Evolutionary conservation across 2,888 invertebrate species (phyloP), one percentile per base, ranked within the genome.

Genomic region (Ceramica pisi): DNA sequence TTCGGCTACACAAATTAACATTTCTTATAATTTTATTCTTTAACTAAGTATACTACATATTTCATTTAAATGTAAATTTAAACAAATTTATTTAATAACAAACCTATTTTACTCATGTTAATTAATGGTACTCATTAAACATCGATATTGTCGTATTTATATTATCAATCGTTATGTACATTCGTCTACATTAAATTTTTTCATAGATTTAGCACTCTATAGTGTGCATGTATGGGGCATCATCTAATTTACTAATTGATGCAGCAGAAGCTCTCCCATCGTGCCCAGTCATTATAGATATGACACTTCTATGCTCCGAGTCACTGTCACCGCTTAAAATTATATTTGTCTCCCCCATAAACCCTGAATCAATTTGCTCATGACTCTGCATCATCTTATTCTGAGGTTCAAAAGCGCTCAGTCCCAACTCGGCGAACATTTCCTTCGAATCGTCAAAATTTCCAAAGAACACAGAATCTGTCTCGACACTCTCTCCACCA

Each of bases 381-480:
- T 92, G 91, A 67, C 79, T 86, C 21, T 89, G 88, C 61, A 84
- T 76, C 61, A 90, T 78, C 71, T 92, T 92, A 50, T 71, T 88
- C 50, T 89, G 90, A 65, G 90, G 86, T 46, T 92, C 93, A 71
- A 92, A 93, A 51, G 87, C 88, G 55, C 87, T 89, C 48, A 94
- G 78, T 16, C 92, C 93, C 60, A 96, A 88, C 74, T 95, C 95
- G 26, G 93, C 93, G 12, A 94, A 90, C 80, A 95, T 89, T 81
- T 95, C 93, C 65, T 94, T 95, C 0, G 95, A 92, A 72, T 96
- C 95, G 57, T 95, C 94, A 84, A 97, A 97, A 90, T 97, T 97
- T 9, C 98, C 98, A 87, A 98, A 98, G 89, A 98, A 98, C 16
- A 98, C 98, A 16, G 98, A 98, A 92, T 98, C 98, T 0, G 98